phyloP scores from a whole-genome alignment of 2,113 vertebrate genomes.

The Poeciliopsis turrubarensis region DNA sequence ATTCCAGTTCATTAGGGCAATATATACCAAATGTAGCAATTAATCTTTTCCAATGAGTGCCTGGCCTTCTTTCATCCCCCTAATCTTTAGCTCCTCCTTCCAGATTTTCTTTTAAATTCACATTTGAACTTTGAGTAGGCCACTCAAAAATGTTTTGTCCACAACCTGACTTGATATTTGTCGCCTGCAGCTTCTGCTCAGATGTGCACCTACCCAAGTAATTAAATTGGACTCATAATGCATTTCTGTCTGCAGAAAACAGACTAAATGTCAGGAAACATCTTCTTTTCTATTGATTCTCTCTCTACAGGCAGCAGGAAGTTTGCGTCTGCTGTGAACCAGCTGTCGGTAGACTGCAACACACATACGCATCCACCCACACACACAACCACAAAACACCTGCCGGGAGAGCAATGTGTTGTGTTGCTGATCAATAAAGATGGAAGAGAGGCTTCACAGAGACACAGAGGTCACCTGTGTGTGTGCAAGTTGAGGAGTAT shows the following conservation, averaged over 20 bases:
- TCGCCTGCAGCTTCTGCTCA: neutral
- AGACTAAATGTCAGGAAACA: constrained; percentile 15
- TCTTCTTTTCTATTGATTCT: constrained; percentile 11
- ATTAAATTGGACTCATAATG: neutral
- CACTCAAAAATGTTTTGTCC: neutral
- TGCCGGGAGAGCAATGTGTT: neutral
- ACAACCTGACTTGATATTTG: neutral
- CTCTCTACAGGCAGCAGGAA: constrained; percentile 18
- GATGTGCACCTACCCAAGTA: neutral
- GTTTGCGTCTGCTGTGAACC: constrained; percentile 16
- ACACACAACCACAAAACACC: neutral
- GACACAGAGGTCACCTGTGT: constrained; percentile 10
- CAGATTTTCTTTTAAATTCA: too few species aligned
- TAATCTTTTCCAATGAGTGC: neutral
- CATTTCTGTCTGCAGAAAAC: neutral
- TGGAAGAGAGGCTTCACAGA: constrained; percentile 14
- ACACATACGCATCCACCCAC: neutral
- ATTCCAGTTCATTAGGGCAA: too few species aligned
- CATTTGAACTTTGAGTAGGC: too few species aligned
- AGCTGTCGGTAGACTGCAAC: constrained; percentile 2
- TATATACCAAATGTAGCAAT: too few species aligned
- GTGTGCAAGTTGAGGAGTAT: constrained; percentile 6
- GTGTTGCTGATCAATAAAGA: constrained; percentile 14
- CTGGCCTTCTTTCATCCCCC: too few species aligned
- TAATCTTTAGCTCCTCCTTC: too few species aligned